Conservation (phyloP, 1,140 invertebrate species). For the Calosoma granatense region DNA sequence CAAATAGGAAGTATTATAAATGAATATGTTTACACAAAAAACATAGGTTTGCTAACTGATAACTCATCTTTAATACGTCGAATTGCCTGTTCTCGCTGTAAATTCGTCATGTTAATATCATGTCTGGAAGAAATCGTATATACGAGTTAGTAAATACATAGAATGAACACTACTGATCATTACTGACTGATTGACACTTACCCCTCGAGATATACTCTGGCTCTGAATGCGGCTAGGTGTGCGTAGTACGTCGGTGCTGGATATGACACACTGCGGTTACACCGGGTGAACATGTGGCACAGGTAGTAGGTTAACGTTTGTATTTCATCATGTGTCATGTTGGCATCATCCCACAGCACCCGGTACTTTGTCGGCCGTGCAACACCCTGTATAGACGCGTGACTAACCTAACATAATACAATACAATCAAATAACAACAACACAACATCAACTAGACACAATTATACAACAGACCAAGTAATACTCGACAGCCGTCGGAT, state of each 20-base stretch:
- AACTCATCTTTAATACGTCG: conserved; percentile 24
- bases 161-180: background rate
- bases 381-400: conserved; percentile 66
- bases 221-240: conserved; percentile 79
- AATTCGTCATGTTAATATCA: background rate
- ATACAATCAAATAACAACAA: conserved; percentile 8
- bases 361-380: conserved; percentile 82
- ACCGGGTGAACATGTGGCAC: conserved; percentile 82
- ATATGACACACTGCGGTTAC: conserved; percentile 79
- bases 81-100: background rate
- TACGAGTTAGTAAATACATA: no score
- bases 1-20: no score
- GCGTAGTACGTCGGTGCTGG: conserved; percentile 92
- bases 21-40: conserved; percentile 32
- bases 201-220: conserved; percentile 47
- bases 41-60: conserved; percentile 29
- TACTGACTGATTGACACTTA: conserved; percentile 35
- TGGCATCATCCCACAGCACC: conserved; percentile 69
- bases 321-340: conserved; percentile 64
- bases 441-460: conserved; percentile 3
- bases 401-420: conserved; percentile 39
- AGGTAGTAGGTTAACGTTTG: conserved; percentile 76
- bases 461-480: conserved; percentile 45
- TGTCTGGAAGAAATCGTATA: background rate
- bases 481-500: conserved; percentile 75